Percentiles rank a stretch among this genome's conserved stretches.
These are phyloP conservation scores for Leptopterna dolabrata DNA, from an alignment of 2,888 invertebrate species.

Conservation along the genomic window DNA sequence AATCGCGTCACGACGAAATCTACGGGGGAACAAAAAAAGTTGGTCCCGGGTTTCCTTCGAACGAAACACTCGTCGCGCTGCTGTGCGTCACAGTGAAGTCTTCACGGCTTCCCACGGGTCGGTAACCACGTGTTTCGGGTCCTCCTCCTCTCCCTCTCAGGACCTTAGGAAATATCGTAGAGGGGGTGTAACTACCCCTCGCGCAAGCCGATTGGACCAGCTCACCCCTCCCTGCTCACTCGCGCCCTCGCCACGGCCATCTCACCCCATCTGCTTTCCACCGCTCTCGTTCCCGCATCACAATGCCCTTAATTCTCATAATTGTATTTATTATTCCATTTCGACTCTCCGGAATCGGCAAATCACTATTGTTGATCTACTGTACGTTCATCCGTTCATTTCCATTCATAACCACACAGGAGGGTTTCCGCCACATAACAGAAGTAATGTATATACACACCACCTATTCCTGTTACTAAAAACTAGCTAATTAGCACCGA, in stretches of 20 bases:
- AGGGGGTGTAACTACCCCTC: not conserved
- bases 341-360: not conserved
- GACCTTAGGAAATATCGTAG: not conserved
- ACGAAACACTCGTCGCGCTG: not conserved
- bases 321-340: not conserved
- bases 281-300: slow-evolving; percentile 33
- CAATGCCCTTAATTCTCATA: slow-evolving; percentile 20
- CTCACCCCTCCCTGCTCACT: slow-evolving; percentile 17
- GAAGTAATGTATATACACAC: too few relatives aligned
- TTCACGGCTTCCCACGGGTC: not conserved
- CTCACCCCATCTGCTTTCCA: slow-evolving; percentile 46
- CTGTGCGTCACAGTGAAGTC: slow-evolving; percentile 6
- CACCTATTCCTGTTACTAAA: too few relatives aligned
- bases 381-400: too few relatives aligned
- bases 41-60: not conserved
- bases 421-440: too few relatives aligned
- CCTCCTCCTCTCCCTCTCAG: not conserved
- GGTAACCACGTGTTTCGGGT: not conserved
- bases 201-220: slow-evolving; percentile 27
- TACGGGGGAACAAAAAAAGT: not conserved
- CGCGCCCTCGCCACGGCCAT: slow-evolving; percentile 35
- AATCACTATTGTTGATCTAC: not conserved
- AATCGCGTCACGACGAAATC: not conserved
- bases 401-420: too few relatives aligned
- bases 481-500: too few relatives aligned